phyloP scores from a whole-genome alignment of 2,888 invertebrate species.

The Megastigmus dorsalis region DNA sequence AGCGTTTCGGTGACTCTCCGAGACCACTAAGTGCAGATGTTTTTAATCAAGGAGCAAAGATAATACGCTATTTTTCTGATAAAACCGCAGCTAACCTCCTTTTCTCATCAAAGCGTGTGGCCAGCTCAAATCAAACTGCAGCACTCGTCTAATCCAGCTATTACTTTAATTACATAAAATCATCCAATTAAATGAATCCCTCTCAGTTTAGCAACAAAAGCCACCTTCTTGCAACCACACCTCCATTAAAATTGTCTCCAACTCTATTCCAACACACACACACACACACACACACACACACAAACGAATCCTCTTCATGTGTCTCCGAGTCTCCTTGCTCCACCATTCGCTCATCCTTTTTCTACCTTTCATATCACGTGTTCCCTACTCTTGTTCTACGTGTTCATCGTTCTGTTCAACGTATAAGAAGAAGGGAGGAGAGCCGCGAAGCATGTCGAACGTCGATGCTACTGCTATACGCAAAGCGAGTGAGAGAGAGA shows the following conservation, averaged over 20 bases:
- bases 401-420: constrained; percentile 14
- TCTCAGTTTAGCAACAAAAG: neutral
- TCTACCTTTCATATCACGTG: constrained; percentile 20
- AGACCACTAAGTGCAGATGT: too few relatives aligned
- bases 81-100: too few relatives aligned
- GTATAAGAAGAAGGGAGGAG: too few relatives aligned
- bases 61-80: too few relatives aligned
- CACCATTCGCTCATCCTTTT: constrained; percentile 44
- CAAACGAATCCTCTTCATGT: neutral
- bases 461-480: constrained; percentile 35
- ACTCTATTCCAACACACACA: neutral
- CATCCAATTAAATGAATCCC: constrained; percentile 3
- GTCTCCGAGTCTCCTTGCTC: constrained; percentile 15
- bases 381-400: neutral
- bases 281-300: neutral
- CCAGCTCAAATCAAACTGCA: neutral
- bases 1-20: too few relatives aligned
- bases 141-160: neutral
- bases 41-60: too few relatives aligned
- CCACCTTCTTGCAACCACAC: neutral
- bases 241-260: neutral
- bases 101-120: neutral
- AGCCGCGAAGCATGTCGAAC: constrained; percentile 46
- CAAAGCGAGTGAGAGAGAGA: constrained; percentile 21
- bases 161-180: constrained; percentile 14